These are phyloP conservation scores for Geococcyx californianus DNA, from an alignment of 2,113 vertebrate genomes.

Conservation along the genomic window DNA sequence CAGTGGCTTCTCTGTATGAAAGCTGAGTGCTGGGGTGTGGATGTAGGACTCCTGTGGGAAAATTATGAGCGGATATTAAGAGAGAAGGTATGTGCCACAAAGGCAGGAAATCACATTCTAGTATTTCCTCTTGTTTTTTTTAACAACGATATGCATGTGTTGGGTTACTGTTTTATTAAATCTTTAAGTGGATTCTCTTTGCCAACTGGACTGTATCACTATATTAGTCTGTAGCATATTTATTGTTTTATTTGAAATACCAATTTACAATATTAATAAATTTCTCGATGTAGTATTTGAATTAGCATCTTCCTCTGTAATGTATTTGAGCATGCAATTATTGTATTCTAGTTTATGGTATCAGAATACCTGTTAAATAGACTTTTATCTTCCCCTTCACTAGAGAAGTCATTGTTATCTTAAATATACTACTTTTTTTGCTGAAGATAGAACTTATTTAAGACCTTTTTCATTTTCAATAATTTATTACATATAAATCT, in stretches of 20 bases:
- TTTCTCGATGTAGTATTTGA: constrained; percentile 45
- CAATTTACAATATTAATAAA: constrained; percentile 22
- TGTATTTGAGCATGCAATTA: constrained; percentile 61
- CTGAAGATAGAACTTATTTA: constrained; percentile 68
- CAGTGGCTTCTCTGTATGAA: not conserved
- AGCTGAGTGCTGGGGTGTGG: not conserved
- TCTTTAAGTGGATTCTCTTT: constrained; percentile 1
- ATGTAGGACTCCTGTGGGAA: not conserved
- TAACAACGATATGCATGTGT: not conserved
- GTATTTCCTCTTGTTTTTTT: not conserved
- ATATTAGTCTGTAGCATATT: not conserved
- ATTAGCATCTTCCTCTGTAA: not conserved
- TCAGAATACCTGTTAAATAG: constrained; percentile 40
- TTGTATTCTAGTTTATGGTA: constrained; percentile 50
- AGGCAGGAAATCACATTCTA: not conserved
- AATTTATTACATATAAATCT: constrained; percentile 76
- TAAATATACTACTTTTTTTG: constrained; percentile 60
- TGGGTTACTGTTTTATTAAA: not conserved
- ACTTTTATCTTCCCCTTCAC: constrained; percentile 58
- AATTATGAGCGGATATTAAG: not conserved
- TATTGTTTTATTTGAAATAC: constrained; percentile 50
- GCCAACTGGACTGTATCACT: not conserved
- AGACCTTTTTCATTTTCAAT: constrained; percentile 65
- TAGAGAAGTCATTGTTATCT: constrained; percentile 54
- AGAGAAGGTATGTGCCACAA: not conserved